Evolutionary conservation across 2,113 vertebrate species (phyloP), one percentile per base, ranked within the genome.

Genomic region (Siniperca knerii): DNA sequence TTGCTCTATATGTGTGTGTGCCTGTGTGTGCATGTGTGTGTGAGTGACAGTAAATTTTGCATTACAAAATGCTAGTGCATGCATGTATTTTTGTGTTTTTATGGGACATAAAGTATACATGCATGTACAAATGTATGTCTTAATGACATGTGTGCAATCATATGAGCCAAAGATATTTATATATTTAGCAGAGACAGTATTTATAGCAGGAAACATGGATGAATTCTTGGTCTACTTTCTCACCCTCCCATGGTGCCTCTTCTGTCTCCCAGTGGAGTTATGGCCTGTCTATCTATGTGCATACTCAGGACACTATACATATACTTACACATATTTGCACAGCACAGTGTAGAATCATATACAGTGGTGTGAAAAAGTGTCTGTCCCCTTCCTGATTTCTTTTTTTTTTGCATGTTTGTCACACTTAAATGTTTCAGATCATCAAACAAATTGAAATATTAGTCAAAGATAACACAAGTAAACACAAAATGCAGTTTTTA

Each of bases 191-290:
- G 74, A 60, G 82, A 67, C 52, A 29, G 73, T 93, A 92, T 93
- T 92, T 91, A 87, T 91, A 91, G 85, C 82, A 72, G 87, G 75
- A 93, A 95, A 85, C 70, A n/a, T 79, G 35, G 78, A 90, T 87
- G 85, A 87, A 90, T 92, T 91, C 83, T 89, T 91, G 83, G 82
- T 92, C 89, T 85, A 92, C 86, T 92, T 93, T 94, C 87, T 91
- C 85, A 87, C 76, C 87, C 87, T 80, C 85, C 84, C 77, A 69
- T 82, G 77, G 92, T 89, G 89, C 83, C 85, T 84, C 83, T 80
- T 79, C 78, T 83, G 89, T 90, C 91, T 94, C 85, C 87, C 83
- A 83, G 65, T 69, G 79, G 88, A 92, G 72, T 93, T 92, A 92
- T 86, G 69, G 37, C 62, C 74, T 67, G 82, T 89, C 84, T 90